Conservation (phyloP, 2,113 vertebrate species). For the Eonycteris spelaea region DNA sequence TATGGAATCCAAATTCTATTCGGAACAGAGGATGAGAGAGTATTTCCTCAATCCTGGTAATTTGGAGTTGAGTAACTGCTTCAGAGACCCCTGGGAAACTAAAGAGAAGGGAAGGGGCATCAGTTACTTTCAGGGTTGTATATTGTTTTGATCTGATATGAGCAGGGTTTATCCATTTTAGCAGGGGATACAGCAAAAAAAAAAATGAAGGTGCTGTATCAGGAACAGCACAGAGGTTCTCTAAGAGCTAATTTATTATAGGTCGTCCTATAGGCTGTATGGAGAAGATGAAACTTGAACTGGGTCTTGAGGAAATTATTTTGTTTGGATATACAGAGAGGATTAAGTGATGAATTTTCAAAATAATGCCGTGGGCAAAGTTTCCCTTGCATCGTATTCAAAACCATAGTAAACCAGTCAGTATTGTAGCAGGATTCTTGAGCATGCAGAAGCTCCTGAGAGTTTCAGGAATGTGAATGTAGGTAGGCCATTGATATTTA, state of each 20-base stretch:
- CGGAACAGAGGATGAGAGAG: not conserved
- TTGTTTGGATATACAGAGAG: not conserved
- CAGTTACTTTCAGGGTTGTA: not conserved
- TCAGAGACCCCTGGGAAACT: not conserved
- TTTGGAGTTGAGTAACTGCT: not conserved
- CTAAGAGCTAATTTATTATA: not conserved
- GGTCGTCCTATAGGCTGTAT: not conserved
- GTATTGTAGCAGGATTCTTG: not conserved
- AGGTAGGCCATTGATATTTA: not conserved
- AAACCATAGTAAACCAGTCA: slow-evolving; percentile 16
- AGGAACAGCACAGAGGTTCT: not conserved
- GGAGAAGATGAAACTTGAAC: not conserved
- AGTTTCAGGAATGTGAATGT: not conserved
- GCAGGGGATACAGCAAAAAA: not conserved
- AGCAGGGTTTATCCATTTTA: not conserved
- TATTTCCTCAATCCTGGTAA: not conserved
- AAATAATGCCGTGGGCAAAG: not conserved
- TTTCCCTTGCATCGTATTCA: not conserved
- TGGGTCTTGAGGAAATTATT: not conserved
- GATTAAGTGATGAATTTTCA: not conserved
- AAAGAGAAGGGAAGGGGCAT: not conserved
- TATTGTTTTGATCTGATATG: not conserved
- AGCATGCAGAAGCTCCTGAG: not conserved
- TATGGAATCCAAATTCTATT: not conserved
- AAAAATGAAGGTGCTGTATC: not conserved